Evolutionary conservation across 2,888 invertebrate species (phyloP).

Genomic region (Agrotis puta): DNA sequence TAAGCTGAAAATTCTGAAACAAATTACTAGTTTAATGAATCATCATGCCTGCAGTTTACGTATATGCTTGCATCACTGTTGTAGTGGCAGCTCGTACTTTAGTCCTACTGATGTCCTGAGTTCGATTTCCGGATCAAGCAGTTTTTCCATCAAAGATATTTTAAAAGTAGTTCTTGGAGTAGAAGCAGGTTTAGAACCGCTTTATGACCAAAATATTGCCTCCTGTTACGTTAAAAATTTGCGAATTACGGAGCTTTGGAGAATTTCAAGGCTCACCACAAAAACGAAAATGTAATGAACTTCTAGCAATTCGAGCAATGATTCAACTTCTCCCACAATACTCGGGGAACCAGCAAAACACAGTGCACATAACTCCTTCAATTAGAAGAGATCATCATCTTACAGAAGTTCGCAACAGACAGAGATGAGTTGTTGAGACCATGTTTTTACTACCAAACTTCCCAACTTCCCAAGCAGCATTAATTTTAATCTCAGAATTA

Average conservation of each 20-base stretch:
- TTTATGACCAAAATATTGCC: too few relatives aligned
- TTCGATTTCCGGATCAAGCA: background rate
- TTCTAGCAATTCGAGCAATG: background rate
- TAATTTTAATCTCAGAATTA: constrained; percentile 69
- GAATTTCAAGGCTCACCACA: too few relatives aligned
- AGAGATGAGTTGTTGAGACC: constrained; percentile 34
- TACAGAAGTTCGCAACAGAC: constrained; percentile 25
- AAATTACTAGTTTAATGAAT: background rate
- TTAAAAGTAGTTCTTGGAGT: too few relatives aligned
- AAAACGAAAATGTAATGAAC: background rate
- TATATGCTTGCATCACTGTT: background rate
- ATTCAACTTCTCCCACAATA: background rate
- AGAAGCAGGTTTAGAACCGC: too few relatives aligned
- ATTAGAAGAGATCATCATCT: constrained; percentile 44
- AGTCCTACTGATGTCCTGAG: background rate
- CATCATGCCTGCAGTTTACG: background rate
- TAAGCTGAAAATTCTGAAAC: background rate
- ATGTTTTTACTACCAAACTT: constrained; percentile 48
- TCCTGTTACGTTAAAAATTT: too few relatives aligned
- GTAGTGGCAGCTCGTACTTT: background rate
- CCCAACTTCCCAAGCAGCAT: constrained; percentile 51
- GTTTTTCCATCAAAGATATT: background rate
- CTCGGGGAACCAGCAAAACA: background rate
- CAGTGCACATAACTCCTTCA: constrained; percentile 26
- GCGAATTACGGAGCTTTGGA: too few relatives aligned